Percentiles rank a stretch among this genome's conserved stretches.
phyloP scores from a whole-genome alignment of 2,888 invertebrate species.

The Polia nebulosa region DNA sequence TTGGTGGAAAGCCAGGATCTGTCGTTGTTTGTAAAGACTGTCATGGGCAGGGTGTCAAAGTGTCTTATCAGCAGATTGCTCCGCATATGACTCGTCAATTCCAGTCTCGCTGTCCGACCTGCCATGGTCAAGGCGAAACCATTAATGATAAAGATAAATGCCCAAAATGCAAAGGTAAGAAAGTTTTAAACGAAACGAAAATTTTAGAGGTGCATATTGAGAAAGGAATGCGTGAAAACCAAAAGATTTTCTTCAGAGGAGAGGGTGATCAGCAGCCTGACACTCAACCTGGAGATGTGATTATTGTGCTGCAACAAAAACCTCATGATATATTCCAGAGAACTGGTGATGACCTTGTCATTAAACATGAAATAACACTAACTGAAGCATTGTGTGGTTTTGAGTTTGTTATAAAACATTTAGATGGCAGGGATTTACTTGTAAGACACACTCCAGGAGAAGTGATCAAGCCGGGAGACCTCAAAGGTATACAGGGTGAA shows the following conservation, averaged over 20 bases:
- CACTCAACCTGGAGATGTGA: slow-evolving; percentile 96
- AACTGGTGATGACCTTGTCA: slow-evolving; percentile 93
- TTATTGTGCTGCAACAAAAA: slow-evolving; percentile 96
- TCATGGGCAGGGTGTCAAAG: slow-evolving; percentile 94
- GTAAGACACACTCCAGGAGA: slow-evolving; percentile 95
- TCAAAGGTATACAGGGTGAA: slow-evolving; percentile 95
- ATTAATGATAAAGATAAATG: slow-evolving; percentile 96
- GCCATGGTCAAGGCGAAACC: slow-evolving; percentile 93
- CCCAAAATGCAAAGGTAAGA: slow-evolving; percentile 95
- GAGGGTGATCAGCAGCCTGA: slow-evolving; percentile 98
- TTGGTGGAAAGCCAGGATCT: slow-evolving; percentile 94
- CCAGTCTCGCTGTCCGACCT: slow-evolving; percentile 92
- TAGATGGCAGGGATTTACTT: slow-evolving; percentile 96
- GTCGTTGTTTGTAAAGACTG: slow-evolving; percentile 93
- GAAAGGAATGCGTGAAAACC: slow-evolving; percentile 96
- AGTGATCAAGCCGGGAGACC: slow-evolving; percentile 95
- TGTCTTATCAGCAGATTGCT: slow-evolving; percentile 93
- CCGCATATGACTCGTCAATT: slow-evolving; percentile 92
- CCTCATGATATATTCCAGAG: slow-evolving; percentile 95
- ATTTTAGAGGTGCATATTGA: slow-evolving; percentile 97
- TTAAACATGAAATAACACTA: slow-evolving; percentile 94
- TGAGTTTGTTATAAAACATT: slow-evolving; percentile 95
- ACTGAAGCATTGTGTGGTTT: slow-evolving; percentile 98
- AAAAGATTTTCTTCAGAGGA: slow-evolving; percentile 96
- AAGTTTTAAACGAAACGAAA: slow-evolving; percentile 95